Evolutionary conservation across 2,797 vertebrate species (phyloP).

Genomic region (Ptychobarbus kaznakovi): DNA sequence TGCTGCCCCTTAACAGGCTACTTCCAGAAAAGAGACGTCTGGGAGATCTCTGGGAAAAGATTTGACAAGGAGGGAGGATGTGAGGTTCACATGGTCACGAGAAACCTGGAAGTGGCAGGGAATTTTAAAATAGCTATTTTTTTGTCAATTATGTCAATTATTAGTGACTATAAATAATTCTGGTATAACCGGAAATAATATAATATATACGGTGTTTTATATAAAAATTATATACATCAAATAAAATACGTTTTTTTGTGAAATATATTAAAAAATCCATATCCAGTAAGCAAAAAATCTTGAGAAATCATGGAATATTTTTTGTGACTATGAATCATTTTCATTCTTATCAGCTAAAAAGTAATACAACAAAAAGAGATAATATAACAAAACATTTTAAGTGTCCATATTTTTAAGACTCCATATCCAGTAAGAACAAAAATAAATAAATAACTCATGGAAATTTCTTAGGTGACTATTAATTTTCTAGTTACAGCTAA

Average conservation of each 20-base stretch:
- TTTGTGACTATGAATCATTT: neutral
- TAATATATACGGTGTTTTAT: no score
- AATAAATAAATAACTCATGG: neutral
- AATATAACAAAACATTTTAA: neutral
- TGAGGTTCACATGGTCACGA: neutral
- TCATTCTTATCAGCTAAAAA: neutral
- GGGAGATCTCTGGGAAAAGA: neutral
- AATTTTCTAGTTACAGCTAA: neutral
- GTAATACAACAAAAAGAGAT: neutral
- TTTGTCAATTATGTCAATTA: neutral
- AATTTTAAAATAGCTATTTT: neutral
- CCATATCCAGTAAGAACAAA: neutral
- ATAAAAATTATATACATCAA: no score
- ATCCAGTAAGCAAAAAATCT: neutral
- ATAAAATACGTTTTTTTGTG: neutral
- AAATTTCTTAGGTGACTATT: neutral
- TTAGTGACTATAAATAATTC: neutral
- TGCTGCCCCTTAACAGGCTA: slow-evolving; percentile 55
- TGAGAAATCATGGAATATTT: neutral
- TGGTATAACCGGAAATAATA: no score
- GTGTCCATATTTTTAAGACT: neutral
- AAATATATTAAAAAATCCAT: neutral
- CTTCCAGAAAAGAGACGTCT: slow-evolving; percentile 24
- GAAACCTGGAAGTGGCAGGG: neutral
- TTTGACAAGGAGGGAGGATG: slow-evolving; percentile 6